Evolutionary conservation across 2,888 invertebrate species (phyloP).

Genomic region (Chymomyza fuscimana): DNA sequence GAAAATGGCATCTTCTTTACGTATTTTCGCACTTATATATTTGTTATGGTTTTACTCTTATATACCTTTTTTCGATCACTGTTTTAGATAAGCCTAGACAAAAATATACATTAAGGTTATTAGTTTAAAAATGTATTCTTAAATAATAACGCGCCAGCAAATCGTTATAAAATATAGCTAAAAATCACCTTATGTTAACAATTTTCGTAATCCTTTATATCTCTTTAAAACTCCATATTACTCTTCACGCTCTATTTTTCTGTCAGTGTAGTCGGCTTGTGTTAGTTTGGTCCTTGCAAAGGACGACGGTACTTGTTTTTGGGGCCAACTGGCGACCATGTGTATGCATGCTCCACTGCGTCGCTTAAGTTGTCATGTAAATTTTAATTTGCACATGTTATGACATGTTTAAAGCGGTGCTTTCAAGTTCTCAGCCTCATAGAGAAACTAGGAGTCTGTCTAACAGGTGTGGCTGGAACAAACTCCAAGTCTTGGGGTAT

Average conservation of each 20-base stretch:
- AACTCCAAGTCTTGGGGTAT: neutral
- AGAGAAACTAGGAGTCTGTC: neutral
- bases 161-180: no score
- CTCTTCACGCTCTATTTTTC: neutral
- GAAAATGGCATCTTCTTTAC: no score
- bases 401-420: conserved; percentile 58
- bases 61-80: no score
- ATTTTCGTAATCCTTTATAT: no score
- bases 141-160: no score
- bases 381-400: conserved; percentile 70
- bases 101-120: no score
- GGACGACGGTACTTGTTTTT: neutral
- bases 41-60: no score
- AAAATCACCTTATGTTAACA: no score
- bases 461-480: neutral
- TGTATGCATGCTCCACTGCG: conserved; percentile 2
- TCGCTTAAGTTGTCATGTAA: conserved; percentile 69
- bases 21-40: no score
- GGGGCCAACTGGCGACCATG: neutral
- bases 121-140: no score
- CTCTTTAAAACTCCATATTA: no score
- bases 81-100: no score
- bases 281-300: neutral
- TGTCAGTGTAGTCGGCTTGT: neutral
- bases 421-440: conserved; percentile 39